Conservation (phyloP, 2,113 vertebrate species). For the Platichthys flesus region DNA sequence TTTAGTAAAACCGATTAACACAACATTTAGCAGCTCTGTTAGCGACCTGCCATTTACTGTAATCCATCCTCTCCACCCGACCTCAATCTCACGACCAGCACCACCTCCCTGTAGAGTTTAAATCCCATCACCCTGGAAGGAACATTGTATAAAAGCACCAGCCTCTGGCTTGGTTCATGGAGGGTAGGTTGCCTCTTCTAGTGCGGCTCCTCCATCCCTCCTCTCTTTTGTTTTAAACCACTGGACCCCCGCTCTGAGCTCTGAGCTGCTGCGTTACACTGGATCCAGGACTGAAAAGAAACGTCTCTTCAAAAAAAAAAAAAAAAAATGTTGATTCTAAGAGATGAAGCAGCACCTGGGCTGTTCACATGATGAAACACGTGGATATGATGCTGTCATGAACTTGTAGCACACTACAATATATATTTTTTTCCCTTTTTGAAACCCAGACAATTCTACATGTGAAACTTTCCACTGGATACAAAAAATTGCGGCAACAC, state of each 20-base stretch:
- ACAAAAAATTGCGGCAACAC: constrained; percentile 44
- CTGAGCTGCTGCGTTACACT: constrained; percentile 34
- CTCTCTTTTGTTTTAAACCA: not conserved
- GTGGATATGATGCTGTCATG: not conserved
- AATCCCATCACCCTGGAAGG: not conserved
- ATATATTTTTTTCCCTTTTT: not conserved
- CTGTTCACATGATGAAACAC: not conserved
- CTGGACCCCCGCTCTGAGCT: constrained; percentile 49
- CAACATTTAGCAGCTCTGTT: constrained; percentile 11
- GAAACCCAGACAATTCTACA: not conserved
- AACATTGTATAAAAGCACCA: not conserved
- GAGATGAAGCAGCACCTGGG: constrained; percentile 14
- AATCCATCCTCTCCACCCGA: constrained; percentile 29
- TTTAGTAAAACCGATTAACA: not conserved
- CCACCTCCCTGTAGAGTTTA: not conserved
- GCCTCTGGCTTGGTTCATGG: not conserved
- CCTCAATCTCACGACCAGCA: not conserved
- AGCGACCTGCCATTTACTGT: not conserved
- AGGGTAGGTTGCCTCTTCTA: constrained; percentile 6
- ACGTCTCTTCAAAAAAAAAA: not conserved
- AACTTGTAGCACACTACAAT: constrained; percentile 1
- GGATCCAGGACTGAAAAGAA: constrained; percentile 20
- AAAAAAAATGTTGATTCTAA: constrained; percentile 13
- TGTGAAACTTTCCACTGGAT: constrained; percentile 40
- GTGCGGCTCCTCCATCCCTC: not conserved